Conservation (phyloP, 1,140 invertebrate species). For the Trypoxylus dichotomus region DNA sequence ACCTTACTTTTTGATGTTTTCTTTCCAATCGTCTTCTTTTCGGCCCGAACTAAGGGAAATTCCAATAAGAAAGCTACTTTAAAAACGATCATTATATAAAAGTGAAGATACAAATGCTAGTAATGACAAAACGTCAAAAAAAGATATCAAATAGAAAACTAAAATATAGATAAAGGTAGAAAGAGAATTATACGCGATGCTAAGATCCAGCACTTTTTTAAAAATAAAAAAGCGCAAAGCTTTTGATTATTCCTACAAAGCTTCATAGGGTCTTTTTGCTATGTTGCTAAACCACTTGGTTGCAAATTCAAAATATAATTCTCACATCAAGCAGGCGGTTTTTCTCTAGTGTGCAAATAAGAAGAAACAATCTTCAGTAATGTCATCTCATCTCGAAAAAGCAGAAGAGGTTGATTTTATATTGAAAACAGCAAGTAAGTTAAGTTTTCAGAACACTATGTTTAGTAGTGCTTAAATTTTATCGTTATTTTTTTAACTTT, state of each 20-base stretch:
- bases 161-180: not conserved
- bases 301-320: constrained; percentile 7
- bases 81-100: constrained; percentile 11
- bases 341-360: not conserved
- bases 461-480: constrained; percentile 14
- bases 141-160: not conserved
- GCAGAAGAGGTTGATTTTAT: constrained; percentile 51
- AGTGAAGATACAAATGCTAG: not conserved
- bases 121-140: not conserved
- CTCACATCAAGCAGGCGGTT: constrained; percentile 6
- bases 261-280: not conserved
- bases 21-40: not conserved
- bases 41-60: not conserved
- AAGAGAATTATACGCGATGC: not conserved
- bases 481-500: constrained; percentile 16
- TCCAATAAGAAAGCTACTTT: constrained; percentile 12
- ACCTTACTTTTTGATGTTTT: not conserved
- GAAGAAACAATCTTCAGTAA: constrained; percentile 22
- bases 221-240: no score
- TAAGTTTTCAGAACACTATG: not conserved
- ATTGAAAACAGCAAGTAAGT: constrained; percentile 52
- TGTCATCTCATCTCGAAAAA: constrained; percentile 39
- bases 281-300: not conserved
- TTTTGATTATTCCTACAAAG: not conserved
- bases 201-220: no score